Percentiles rank a stretch among this genome's conserved stretches.
Conservation (phyloP, 1,140 invertebrate genomes). For the Ips typographus region DNA sequence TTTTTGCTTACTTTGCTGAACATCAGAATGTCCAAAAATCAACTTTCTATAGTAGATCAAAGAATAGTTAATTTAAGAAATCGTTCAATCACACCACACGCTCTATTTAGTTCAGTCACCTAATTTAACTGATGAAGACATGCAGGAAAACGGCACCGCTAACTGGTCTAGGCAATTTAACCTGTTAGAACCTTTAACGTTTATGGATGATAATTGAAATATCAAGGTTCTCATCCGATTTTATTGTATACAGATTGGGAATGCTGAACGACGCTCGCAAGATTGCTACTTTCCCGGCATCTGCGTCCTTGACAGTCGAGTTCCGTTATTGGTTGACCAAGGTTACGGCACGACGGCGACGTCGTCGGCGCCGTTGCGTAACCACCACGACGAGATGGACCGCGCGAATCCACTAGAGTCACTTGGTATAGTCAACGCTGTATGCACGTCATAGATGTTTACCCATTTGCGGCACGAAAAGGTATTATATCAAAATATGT, state of each 20-base stretch:
- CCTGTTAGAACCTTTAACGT: neutral
- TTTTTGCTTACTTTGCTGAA: too few species aligned
- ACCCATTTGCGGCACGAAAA: too few species aligned
- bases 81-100: neutral
- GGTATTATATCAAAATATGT: too few species aligned
- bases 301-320: constrained; percentile 33
- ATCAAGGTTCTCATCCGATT: too few species aligned
- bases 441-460: too few species aligned
- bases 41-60: too few species aligned
- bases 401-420: neutral
- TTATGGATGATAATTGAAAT: neutral
- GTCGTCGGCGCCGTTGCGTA: neutral
- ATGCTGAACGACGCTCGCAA: neutral
- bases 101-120: neutral
- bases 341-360: constrained; percentile 22
- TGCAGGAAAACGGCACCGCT: neutral
- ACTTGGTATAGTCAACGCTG: too few species aligned
- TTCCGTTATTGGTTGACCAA: constrained; percentile 37
- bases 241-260: too few species aligned
- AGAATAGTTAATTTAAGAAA: too few species aligned
- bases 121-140: neutral
- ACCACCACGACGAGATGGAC: neutral
- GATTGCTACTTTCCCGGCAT: constrained; percentile 1
- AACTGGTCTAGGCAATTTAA: neutral
- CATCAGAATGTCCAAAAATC: too few species aligned